These are phyloP conservation scores for Lymantria dispar DNA, from an alignment of 2,888 invertebrate genomes.

Conservation along the genomic window DNA sequence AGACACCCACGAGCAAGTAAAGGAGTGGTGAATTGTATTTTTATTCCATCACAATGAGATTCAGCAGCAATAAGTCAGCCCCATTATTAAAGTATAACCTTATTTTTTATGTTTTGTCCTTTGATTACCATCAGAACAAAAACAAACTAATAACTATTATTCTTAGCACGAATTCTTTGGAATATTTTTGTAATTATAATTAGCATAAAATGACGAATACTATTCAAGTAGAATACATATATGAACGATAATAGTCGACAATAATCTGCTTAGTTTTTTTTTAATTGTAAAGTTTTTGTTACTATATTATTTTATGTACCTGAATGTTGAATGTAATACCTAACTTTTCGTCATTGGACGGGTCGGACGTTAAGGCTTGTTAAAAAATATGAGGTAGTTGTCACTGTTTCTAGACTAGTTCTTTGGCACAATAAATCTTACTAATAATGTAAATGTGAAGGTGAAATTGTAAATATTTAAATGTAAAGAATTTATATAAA, in stretches of 20 bases:
- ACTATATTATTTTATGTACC: conserved; percentile 12
- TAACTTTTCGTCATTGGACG: conserved; percentile 7
- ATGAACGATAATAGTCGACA: conserved; percentile 11
- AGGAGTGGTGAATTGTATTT: no score
- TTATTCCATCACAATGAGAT: no score
- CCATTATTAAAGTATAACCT: no score
- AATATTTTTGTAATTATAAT: conserved; percentile 20
- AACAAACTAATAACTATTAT: conserved; percentile 4
- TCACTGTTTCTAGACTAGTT: not conserved
- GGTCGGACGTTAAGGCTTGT: conserved; percentile 5
- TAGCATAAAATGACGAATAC: conserved; percentile 23
- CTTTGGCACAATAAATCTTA: not conserved
- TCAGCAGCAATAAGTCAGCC: no score
- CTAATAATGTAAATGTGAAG: not conserved
- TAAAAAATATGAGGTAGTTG: conserved; percentile 4
- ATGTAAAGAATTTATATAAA: no score
- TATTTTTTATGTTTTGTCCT: no score
- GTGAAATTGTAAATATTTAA: not conserved
- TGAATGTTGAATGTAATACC: conserved; percentile 6
- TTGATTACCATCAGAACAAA: no score
- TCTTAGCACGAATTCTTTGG: conserved; percentile 18
- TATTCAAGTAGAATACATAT: conserved; percentile 23
- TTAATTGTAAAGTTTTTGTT: conserved; percentile 2
- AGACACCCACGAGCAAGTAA: no score
- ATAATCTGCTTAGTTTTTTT: conserved; percentile 3